Evolutionary conservation across 2,888 invertebrate genomes (phyloP).

Genomic region (Apotomis turbidana): DNA sequence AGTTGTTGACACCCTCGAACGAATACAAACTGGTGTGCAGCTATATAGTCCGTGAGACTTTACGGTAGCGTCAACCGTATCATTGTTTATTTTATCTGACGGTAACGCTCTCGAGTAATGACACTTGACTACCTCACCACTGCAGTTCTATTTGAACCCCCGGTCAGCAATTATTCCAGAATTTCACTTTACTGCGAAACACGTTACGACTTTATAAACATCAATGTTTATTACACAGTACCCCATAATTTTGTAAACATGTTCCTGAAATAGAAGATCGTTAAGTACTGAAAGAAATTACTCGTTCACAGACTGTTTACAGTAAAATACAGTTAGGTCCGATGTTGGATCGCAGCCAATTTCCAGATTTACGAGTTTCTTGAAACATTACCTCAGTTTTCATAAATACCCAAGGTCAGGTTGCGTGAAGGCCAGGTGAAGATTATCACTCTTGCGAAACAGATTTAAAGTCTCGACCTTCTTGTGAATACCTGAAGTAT

Average conservation of each 20-base stretch:
- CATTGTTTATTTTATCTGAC: too few relatives aligned
- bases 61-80: too few relatives aligned
- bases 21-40: too few relatives aligned
- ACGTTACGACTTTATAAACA: conserved; percentile 45
- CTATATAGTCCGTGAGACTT: too few relatives aligned
- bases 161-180: not conserved
- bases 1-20: too few relatives aligned
- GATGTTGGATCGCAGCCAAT: conserved; percentile 73
- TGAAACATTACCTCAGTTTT: conserved; percentile 79
- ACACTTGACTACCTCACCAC: not conserved
- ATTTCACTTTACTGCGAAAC: conserved; percentile 11
- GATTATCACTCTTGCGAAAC: conserved; percentile 49
- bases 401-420: conserved; percentile 76
- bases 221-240: conserved; percentile 41
- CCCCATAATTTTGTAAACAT: conserved; percentile 43
- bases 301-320: conserved; percentile 69
- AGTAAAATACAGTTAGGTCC: conserved; percentile 65
- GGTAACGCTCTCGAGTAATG: too few relatives aligned
- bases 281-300: conserved; percentile 57
- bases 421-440: conserved; percentile 53
- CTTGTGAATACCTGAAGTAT: not conserved
- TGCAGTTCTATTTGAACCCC: conserved; percentile 5
- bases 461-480: conserved; percentile 30
- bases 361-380: conserved; percentile 75
- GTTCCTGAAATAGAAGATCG: conserved; percentile 50